Conservation (phyloP, 2,113 vertebrate genomes). For the Daubentonia madagascariensis region DNA sequence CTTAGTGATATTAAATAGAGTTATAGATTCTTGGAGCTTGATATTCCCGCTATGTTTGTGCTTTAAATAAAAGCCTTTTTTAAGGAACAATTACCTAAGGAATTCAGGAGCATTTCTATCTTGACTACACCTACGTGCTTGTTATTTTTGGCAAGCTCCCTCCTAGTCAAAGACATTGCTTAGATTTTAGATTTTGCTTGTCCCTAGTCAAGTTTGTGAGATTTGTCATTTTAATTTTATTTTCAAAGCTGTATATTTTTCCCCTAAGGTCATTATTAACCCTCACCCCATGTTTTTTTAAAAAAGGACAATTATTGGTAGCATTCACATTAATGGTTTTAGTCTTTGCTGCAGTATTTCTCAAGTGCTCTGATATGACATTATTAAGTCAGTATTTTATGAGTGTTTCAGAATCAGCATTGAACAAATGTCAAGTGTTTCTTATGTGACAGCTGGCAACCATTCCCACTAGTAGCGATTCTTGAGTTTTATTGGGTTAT, state of each 20-base stretch:
- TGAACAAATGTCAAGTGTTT: slow-evolving; percentile 55
- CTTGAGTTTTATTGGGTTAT: slow-evolving; percentile 45
- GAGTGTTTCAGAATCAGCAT: slow-evolving; percentile 52
- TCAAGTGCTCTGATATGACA: background rate
- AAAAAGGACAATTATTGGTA: background rate
- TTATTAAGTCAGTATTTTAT: slow-evolving; percentile 55
- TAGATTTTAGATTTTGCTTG: slow-evolving; percentile 76
- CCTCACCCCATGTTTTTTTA: slow-evolving; percentile 5
- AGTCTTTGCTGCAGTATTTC: background rate
- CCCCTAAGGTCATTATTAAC: slow-evolving; percentile 64
- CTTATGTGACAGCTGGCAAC: slow-evolving; percentile 31
- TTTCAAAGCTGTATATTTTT: slow-evolving; percentile 65
- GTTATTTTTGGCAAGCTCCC: slow-evolving; percentile 78
- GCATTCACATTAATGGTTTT: background rate
- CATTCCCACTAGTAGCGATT: background rate
- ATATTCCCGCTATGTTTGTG: slow-evolving; percentile 50
- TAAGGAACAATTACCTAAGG: slow-evolving; percentile 67
- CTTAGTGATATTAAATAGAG: background rate
- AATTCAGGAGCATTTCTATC: slow-evolving; percentile 79
- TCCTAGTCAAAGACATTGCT: slow-evolving; percentile 77
- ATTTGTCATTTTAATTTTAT: slow-evolving; percentile 76
- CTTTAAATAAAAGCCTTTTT: slow-evolving; percentile 66
- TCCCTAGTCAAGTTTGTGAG: slow-evolving; percentile 70
- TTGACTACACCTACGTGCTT: slow-evolving; percentile 79
- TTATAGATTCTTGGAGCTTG: background rate